Evolutionary conservation across 92 coral and sea anemone species (phyloP).

Genomic region (Pocillopora grandis): DNA sequence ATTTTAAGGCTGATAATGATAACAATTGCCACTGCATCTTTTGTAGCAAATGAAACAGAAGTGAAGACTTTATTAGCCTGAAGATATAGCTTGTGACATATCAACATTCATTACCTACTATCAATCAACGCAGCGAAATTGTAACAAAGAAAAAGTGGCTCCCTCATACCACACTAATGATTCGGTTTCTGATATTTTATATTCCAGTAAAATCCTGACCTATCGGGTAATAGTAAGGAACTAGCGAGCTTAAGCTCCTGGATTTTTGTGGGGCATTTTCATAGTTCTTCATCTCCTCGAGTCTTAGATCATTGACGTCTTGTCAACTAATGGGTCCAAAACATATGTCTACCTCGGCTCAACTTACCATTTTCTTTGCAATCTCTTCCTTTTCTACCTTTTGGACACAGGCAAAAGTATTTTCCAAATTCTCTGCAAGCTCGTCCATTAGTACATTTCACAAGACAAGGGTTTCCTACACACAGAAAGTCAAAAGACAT

Average conservation of each 20-base stretch:
- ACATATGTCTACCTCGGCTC: background rate
- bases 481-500: background rate
- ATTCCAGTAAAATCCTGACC: too few species aligned
- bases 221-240: too few species aligned
- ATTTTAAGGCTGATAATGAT: background rate
- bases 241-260: too few species aligned
- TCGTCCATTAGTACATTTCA: background rate
- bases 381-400: background rate
- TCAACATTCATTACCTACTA: too few species aligned
- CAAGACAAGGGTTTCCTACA: background rate
- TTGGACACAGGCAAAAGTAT: constrained; percentile 7
- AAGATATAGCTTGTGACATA: background rate
- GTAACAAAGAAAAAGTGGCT: too few species aligned
- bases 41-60: background rate
- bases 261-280: too few species aligned
- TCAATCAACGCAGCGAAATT: too few species aligned
- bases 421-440: background rate
- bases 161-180: too few species aligned
- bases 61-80: background rate
- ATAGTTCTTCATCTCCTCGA: too few species aligned
- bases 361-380: constrained; percentile 8
- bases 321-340: too few species aligned
- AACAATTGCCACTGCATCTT: background rate
- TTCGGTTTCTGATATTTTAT: too few species aligned
- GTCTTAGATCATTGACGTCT: too few species aligned